Percentiles rank a stretch among this genome's conserved stretches.
These are phyloP conservation scores for Campoletis raptor DNA, from an alignment of 2,888 invertebrate genomes.

Conservation along the genomic window DNA sequence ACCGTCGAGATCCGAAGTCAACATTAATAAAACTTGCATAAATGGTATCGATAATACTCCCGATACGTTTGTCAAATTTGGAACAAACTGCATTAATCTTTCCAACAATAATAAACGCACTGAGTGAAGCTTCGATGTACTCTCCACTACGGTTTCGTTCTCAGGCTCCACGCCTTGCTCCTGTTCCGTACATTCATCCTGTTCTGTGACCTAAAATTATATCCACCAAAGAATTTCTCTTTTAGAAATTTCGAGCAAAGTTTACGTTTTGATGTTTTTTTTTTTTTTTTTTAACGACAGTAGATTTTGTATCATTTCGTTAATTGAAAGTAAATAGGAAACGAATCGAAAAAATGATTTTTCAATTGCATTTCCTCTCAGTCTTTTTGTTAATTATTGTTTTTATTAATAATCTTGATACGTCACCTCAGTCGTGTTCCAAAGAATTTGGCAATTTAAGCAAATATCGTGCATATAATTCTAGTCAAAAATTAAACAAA, in stretches of 20 bases:
- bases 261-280: background rate
- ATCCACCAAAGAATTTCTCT: background rate
- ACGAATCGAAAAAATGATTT: background rate
- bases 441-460: too few species aligned
- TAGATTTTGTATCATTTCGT: background rate
- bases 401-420: background rate
- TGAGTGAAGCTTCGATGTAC: constrained; percentile 88
- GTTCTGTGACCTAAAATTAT: constrained; percentile 74
- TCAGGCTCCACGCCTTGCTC: constrained; percentile 83
- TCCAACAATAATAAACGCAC: constrained; percentile 90
- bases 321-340: background rate
- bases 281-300: background rate
- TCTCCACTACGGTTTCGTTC: constrained; percentile 81
- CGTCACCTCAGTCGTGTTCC: background rate
- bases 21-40: constrained; percentile 95
- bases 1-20: constrained; percentile 95
- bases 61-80: constrained; percentile 90
- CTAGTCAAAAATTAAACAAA: too few species aligned
- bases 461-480: too few species aligned
- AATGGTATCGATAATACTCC: constrained; percentile 96
- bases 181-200: constrained; percentile 79
- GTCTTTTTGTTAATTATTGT: background rate
- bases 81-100: constrained; percentile 91
- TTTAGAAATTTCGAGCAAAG: background rate
- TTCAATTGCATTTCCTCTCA: background rate